These are phyloP conservation scores for Tiphia femorata DNA, from an alignment of 2,888 invertebrate species.

Conservation along the genomic window DNA sequence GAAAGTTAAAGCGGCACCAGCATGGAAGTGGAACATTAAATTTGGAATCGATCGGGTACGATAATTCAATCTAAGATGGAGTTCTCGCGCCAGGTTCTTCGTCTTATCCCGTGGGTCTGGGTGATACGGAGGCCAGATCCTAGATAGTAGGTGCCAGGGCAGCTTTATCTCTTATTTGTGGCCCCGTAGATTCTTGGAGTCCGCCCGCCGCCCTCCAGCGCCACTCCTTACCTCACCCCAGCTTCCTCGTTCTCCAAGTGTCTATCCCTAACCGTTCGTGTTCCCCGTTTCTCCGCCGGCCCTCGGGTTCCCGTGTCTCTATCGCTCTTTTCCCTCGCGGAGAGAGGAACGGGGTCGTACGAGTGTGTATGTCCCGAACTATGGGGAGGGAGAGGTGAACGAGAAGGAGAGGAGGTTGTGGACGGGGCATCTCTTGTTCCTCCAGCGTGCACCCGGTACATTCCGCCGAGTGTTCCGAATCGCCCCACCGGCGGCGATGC, in stretches of 20 bases:
- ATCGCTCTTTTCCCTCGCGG: not conserved
- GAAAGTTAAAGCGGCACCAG: not conserved
- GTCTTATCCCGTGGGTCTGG: slow-evolving; percentile 37
- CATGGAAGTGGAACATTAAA: slow-evolving; percentile 23
- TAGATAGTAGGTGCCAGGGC: slow-evolving; percentile 50
- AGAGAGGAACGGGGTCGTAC: slow-evolving; percentile 1
- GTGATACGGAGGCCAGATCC: slow-evolving; percentile 43
- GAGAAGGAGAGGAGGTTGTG: no score
- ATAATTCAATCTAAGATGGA: slow-evolving; percentile 54
- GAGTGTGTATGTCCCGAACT: slow-evolving; percentile 2
- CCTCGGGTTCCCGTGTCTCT: slow-evolving; percentile 4
- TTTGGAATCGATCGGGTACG: slow-evolving; percentile 44
- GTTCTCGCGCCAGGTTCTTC: slow-evolving; percentile 27
- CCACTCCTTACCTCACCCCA: not conserved
- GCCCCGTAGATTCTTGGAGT: slow-evolving; percentile 51
- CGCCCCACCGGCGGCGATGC: slow-evolving; percentile 32
- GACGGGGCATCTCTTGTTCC: no score
- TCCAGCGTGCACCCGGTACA: slow-evolving; percentile 9
- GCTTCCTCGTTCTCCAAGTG: slow-evolving; percentile 1
- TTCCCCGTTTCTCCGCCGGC: not conserved
- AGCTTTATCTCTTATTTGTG: slow-evolving; percentile 60
- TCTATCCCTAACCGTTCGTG: slow-evolving; percentile 3
- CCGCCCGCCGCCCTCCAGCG: not conserved
- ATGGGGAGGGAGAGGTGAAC: not conserved
- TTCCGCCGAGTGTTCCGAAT: slow-evolving; percentile 29